Conservation (phyloP, 2,797 vertebrate species). For the Pachyuromys duprasi region DNA sequence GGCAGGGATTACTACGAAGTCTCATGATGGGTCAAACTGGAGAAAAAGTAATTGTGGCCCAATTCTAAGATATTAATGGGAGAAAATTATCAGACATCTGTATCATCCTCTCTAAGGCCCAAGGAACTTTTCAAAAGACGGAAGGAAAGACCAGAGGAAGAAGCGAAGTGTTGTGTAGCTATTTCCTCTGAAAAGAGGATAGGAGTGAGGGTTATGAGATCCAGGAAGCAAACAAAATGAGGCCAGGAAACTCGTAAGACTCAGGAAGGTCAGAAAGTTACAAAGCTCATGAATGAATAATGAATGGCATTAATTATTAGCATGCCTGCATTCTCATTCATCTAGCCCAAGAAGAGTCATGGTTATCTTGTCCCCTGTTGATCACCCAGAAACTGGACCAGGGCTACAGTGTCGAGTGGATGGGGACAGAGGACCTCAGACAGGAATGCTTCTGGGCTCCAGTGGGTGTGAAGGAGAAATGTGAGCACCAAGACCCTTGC, state of each 20-base stretch:
- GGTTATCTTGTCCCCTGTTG: background rate
- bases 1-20: background rate
- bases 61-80: background rate
- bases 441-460: background rate
- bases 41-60: background rate
- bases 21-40: background rate
- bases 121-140: background rate
- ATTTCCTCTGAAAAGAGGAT: background rate
- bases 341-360: background rate
- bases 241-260: background rate
- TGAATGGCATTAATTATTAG: background rate
- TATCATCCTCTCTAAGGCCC: background rate
- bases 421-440: background rate
- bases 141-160: background rate
- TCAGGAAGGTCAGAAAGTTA: background rate
- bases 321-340: background rate
- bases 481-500: accelerated
- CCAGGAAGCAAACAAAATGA: background rate
- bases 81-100: background rate
- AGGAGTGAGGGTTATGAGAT: background rate
- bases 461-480: background rate
- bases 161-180: background rate
- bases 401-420: background rate
- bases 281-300: background rate
- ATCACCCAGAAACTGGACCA: background rate